These are phyloP conservation scores for Achatina immaculata DNA, from an alignment of 1,140 invertebrate species.

Conservation along the genomic window DNA sequence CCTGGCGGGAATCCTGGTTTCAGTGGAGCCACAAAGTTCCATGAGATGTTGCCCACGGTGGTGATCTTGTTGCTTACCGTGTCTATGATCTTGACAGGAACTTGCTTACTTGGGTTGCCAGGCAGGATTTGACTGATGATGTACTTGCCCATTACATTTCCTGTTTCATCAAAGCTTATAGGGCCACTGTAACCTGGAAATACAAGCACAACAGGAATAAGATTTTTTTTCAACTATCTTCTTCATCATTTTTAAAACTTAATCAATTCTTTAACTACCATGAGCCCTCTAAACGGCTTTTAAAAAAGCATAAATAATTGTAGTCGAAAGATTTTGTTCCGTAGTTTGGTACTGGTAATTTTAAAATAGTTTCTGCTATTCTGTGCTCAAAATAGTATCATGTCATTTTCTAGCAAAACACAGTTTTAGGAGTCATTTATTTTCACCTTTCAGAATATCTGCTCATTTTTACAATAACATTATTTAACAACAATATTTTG, in stretches of 20 bases:
- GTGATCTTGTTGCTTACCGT: not conserved
- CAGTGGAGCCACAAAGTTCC: slow-evolving; percentile 5
- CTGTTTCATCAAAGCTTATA: slow-evolving; percentile 39
- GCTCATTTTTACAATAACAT: no score
- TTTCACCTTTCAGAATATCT: no score
- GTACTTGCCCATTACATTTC: slow-evolving; percentile 43
- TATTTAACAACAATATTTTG: no score
- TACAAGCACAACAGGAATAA: not conserved
- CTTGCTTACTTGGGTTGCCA: not conserved
- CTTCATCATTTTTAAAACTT: not conserved
- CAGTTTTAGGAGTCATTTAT: no score
- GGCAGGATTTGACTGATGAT: slow-evolving; percentile 33
- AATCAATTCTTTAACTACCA: no score
- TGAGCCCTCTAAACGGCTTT: no score
- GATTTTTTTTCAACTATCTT: not conserved
- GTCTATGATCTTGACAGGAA: slow-evolving; percentile 30
- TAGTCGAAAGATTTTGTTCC: no score
- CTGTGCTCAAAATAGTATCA: no score
- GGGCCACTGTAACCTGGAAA: slow-evolving; percentile 18
- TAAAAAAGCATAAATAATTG: no score
- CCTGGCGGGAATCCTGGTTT: not conserved
- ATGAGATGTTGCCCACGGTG: not conserved
- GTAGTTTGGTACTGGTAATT: no score
- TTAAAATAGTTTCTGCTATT: no score
- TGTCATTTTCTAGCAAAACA: no score